phyloP scores from a whole-genome alignment of 2,888 invertebrate genomes.

The Frankliniella intonsa region DNA sequence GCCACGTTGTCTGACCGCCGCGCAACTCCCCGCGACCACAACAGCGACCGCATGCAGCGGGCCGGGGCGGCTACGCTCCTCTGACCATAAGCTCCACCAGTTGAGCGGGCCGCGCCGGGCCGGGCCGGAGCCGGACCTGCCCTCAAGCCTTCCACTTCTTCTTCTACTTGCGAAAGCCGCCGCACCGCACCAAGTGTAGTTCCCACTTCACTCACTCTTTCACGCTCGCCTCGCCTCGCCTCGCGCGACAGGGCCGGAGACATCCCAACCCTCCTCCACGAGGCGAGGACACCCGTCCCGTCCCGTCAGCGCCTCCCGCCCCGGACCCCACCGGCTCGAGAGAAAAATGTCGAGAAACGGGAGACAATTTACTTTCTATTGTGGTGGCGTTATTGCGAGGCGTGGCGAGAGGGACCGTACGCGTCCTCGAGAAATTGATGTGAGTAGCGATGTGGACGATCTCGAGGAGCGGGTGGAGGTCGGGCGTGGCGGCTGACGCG shows the following conservation, averaged over 20 bases:
- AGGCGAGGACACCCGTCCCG: too few species aligned
- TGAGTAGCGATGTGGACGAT: background rate
- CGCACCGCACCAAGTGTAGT: background rate
- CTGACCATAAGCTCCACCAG: too few species aligned
- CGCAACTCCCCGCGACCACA: too few species aligned
- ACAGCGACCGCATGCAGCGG: too few species aligned
- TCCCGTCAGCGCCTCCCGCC: too few species aligned
- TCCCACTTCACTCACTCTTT: too few species aligned
- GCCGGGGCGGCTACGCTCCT: background rate
- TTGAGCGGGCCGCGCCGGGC: background rate
- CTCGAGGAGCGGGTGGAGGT: background rate
- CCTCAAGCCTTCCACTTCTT: background rate
- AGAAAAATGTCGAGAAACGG: conserved; percentile 5
- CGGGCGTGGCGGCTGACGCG: background rate
- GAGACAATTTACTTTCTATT: conserved; percentile 14
- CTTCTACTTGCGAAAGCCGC: background rate
- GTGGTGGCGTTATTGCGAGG: background rate
- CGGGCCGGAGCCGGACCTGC: background rate
- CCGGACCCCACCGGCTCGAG: background rate
- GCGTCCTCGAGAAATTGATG: background rate
- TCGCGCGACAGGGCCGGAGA: too few species aligned
- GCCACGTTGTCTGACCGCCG: too few species aligned
- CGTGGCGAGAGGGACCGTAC: too few species aligned
- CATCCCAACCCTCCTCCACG: too few species aligned
- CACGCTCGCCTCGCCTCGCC: too few species aligned